phyloP scores from a whole-genome alignment of 1,140 invertebrate genomes.

The Neuroterus valhalla region DNA sequence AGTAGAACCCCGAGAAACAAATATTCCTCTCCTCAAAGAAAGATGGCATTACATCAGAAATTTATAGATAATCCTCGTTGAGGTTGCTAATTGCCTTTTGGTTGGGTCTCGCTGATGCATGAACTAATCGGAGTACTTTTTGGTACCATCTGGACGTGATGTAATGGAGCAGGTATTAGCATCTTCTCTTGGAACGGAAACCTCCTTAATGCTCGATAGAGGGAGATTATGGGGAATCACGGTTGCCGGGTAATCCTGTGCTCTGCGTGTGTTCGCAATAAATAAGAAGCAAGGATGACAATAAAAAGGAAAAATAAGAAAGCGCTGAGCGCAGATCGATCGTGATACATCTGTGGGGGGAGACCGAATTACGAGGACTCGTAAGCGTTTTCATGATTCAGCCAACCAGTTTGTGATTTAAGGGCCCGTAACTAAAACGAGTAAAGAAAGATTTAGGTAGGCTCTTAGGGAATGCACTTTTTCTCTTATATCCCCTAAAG shows the following conservation, averaged over 20 bases:
- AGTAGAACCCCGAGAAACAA: too few species aligned
- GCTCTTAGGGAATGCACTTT: slow-evolving; percentile 8
- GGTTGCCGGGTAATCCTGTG: slow-evolving; percentile 27
- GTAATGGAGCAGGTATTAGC: background rate
- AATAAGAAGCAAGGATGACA: slow-evolving; percentile 30
- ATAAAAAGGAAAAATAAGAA: slow-evolving; percentile 2
- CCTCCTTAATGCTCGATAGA: slow-evolving; percentile 49
- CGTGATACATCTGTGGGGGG: slow-evolving; percentile 4
- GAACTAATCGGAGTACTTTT: background rate
- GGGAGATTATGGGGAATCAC: slow-evolving; percentile 39
- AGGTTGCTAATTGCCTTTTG: background rate
- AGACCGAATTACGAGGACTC: slow-evolving; percentile 26
- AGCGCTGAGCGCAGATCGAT: slow-evolving; percentile 21
- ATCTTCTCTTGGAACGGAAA: slow-evolving; percentile 31
- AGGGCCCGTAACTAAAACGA: slow-evolving; percentile 6
- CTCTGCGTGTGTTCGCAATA: slow-evolving; percentile 11
- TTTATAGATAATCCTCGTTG: background rate
- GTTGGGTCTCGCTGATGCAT: background rate
- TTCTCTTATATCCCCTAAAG: slow-evolving; percentile 27
- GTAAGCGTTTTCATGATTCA: slow-evolving; percentile 33
- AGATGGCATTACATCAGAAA: background rate
- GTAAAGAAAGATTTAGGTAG: slow-evolving; percentile 6
- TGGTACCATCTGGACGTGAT: background rate
- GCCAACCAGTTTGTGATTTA: background rate
- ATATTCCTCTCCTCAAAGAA: too few species aligned